Percentiles rank a stretch among this genome's conserved stretches.
Evolutionary conservation across 2,888 invertebrate species (phyloP).

Genomic region (Cerastis leucographa): DNA sequence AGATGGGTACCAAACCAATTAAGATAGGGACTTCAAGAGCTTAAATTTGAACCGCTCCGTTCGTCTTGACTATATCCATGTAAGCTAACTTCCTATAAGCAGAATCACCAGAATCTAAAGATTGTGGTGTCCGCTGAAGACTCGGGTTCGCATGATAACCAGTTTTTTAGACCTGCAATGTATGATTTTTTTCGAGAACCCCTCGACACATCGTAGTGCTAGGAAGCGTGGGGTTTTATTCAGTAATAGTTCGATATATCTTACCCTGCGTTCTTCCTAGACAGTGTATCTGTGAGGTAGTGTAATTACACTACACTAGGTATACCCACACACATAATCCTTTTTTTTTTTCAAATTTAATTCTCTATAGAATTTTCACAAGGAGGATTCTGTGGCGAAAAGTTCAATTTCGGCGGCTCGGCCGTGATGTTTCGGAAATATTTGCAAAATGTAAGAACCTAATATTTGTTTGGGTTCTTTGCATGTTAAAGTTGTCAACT

Average conservation of each 20-base stretch:
- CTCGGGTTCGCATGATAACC: neutral
- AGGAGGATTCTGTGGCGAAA: neutral
- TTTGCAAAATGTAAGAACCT: neutral
- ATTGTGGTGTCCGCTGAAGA: no score
- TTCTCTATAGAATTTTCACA: no score
- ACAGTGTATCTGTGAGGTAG: neutral
- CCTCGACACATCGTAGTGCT: neutral
- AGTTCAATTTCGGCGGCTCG: neutral
- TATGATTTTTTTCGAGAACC: neutral
- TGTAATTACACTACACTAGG: no score
- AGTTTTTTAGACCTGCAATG: no score
- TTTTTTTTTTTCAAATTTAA: no score
- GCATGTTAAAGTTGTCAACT: neutral
- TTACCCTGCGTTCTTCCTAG: neutral
- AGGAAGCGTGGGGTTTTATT: neutral
- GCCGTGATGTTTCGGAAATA: neutral
- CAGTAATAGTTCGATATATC: neutral
- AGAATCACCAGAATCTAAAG: no score
- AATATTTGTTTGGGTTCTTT: conserved; percentile 22
- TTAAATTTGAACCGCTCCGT: neutral
- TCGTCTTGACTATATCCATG: neutral
- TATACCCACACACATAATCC: no score
- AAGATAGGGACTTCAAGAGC: neutral
- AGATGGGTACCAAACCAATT: neutral
- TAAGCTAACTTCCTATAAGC: no score